Base-by-base conservation (phyloP, 2,888 invertebrate genomes). In the Pandemis cinnamomeana region DNA sequence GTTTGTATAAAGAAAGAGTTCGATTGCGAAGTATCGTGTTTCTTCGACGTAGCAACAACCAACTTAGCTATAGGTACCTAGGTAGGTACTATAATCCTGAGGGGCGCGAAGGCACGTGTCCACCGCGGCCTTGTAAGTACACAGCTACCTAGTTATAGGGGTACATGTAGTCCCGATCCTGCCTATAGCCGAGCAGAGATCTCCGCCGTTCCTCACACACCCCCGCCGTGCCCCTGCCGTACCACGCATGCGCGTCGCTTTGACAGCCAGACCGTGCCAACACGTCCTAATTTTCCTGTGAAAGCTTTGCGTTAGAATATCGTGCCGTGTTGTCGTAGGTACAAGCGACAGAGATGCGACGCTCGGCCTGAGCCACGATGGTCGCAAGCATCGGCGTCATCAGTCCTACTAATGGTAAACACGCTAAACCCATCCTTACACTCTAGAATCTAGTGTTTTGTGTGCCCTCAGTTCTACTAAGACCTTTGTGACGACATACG, bases 341-440 rank as follows among this genome's bases (percentile, higher is more conserved):
- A 15, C 53, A 78, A 83, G 74, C 79, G 77, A 79, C 80, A 84
- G 81, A 77, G 76, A 88, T 87, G 88, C 82, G 80, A 77, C 77
- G 75, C 80, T 74, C 76, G 78, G 81, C 77, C 72, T 87, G 82
- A 89, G 77, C 81, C 85, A 93, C 84, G 76, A 94, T 94, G 93
- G 91, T 94, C 84, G 90, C 93, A 78, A 93, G 88, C 84, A 86
- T 89, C 84, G 92, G 92, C 86, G 86, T 84, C 84, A 84, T 90
- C 85, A 91, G 86, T 81, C 84, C 92, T 70, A 78, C 86, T 77
- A 93, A 92, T 92, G 94, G 93, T 94, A 91, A 89, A 89, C 85
- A 87, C 79, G 79, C 71, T 74, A 60, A 53, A 68, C 72, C 63
- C 42, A 11, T 60, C 51, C 53, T 71, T 71, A 61, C 71, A 44